Percentiles rank a stretch among this genome's conserved stretches.
These are phyloP conservation scores for Sander lucioperca DNA, from an alignment of 2,113 vertebrate species.

Conservation along the genomic window DNA sequence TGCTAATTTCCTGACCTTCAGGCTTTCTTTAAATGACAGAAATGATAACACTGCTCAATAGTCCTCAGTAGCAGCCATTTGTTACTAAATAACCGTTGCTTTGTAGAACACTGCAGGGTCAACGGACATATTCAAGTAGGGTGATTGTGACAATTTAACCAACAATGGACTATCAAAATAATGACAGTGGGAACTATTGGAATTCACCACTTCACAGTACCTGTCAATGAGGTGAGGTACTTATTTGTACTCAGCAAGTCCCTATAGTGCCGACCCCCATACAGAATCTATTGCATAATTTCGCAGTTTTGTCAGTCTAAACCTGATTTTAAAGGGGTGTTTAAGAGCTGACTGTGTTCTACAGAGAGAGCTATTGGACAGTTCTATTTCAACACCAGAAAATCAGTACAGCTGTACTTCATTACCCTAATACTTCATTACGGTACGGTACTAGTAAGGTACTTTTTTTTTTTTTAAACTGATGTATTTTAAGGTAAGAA, in stretches of 20 bases:
- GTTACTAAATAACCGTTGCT: too few relatives aligned
- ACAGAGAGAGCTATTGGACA: neutral
- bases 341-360: neutral
- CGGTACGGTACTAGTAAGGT: too few relatives aligned
- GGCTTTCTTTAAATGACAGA: neutral
- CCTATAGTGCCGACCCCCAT: neutral
- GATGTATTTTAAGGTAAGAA: neutral
- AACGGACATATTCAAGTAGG: conserved; percentile 34
- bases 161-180: conserved; percentile 55
- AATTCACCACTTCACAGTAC: conserved; percentile 8
- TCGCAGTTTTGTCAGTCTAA: neutral
- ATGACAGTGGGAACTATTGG: conserved; percentile 45
- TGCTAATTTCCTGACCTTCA: neutral
- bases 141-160: conserved; percentile 46
- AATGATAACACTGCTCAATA: neutral
- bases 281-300: neutral
- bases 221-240: conserved; percentile 12
- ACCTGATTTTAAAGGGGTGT: neutral
- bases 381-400: neutral
- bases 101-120: neutral
- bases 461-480: too few relatives aligned
- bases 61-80: conserved; percentile 1
- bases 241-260: conserved; percentile 3
- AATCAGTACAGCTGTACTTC: neutral
- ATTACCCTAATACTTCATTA: neutral